A percentile compares a stretch with the other conserved stretches of the same genome.
These are phyloP conservation scores for Aulostomus chinensis DNA, from an alignment of 2,797 vertebrate species.

Conservation along the genomic window DNA sequence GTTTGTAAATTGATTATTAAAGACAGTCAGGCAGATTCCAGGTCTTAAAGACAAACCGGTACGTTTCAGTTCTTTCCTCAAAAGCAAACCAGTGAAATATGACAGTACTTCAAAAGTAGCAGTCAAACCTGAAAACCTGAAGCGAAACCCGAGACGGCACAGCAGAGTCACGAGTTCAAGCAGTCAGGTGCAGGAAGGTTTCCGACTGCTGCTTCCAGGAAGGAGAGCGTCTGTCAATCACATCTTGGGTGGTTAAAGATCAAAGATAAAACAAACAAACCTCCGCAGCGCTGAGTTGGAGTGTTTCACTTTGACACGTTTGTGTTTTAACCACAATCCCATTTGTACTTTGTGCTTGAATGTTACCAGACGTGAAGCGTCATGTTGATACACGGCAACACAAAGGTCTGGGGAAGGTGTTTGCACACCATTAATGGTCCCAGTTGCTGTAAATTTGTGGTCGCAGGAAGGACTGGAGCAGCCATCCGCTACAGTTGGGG, in stretches of 20 bases:
- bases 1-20: background rate
- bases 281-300: background rate
- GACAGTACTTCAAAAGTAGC: background rate
- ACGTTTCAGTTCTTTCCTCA: background rate
- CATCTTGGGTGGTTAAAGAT: constrained; percentile 19
- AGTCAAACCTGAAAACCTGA: constrained; percentile 7
- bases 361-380: too few species aligned
- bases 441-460: too few species aligned
- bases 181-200: background rate
- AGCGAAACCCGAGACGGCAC: background rate
- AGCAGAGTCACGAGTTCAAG: background rate
- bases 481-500: too few species aligned
- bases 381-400: too few species aligned
- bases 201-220: constrained; percentile 17
- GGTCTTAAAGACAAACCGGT: too few species aligned
- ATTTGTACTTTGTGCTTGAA: too few species aligned
- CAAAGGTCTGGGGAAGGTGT: too few species aligned
- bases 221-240: constrained; percentile 27
- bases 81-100: background rate
- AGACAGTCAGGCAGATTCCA: background rate
- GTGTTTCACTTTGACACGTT: too few species aligned
- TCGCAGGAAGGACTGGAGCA: too few species aligned
- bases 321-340: background rate
- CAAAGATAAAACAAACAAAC: constrained; percentile 24
- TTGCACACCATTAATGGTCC: too few species aligned